Evolutionary conservation across 1,140 invertebrate genomes (phyloP), one percentile per base, ranked within the genome.

Genomic region (Heliconius melpomene): DNA sequence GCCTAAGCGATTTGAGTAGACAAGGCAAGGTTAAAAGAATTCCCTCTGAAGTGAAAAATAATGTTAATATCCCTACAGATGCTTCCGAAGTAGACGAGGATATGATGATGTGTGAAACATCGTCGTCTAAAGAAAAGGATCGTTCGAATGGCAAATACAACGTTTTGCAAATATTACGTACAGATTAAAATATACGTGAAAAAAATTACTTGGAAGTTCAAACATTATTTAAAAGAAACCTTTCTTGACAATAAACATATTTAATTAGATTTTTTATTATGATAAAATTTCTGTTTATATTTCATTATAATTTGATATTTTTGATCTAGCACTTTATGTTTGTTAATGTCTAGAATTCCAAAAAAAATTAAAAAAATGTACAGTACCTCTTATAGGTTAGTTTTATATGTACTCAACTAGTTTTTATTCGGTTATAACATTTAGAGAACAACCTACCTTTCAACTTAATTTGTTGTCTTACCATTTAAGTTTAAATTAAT

Each of bases 41-140:
- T 66, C 23, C 26, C 2, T 29, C 60, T 9, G 16, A 29, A 29
- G 11, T 66, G n/a, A 66, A 13, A 29, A 26, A 66, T 16, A 29
- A 16, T 66, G 26, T 29, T 13, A 66, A 66, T 16, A 29, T 66
- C 6, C 11, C 60, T 66, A 66, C 13, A 66, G 26, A 66, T 29
- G 23, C 32, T 36, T 23, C 77, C 18, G 88, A 84, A 77, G 74
- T 82, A 26, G 87, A 92, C 38, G 89, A 92, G 74, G 88, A 91
- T 7, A 84, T 92, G 88, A 88, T 89, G 77, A 90, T 89, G 87
- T 91, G 89, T 79, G 90, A 92, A 80, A 86, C 87, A 0, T 80
- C 83, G 3, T 84, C 83, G 9, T 85, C 72, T 75, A 86, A 84
- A 74, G 78, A 84, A 20, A 78, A 82, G 57, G 38, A 46, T 50